Percentiles rank a stretch among this genome's conserved stretches.
These are phyloP conservation scores for Pogonomyrmex barbatus DNA, from an alignment of 1,140 invertebrate species.

Conservation along the genomic window DNA sequence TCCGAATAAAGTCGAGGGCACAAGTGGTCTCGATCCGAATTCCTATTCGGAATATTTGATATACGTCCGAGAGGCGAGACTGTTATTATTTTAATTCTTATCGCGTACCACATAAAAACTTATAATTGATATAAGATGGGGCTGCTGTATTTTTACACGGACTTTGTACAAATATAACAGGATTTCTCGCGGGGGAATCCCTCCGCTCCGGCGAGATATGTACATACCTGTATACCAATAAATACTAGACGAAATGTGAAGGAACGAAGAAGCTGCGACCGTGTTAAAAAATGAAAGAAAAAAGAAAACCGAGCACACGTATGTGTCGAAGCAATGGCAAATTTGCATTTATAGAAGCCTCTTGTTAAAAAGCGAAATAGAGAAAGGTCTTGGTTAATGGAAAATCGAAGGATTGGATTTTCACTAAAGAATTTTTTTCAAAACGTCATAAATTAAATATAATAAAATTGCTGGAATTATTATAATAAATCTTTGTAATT, in stretches of 20 bases:
- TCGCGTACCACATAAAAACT: slow-evolving; percentile 63
- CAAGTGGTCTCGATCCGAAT: slow-evolving; percentile 61
- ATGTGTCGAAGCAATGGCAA: not conserved
- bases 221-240: slow-evolving; percentile 84
- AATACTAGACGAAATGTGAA: slow-evolving; percentile 71
- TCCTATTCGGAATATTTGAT: slow-evolving; percentile 64
- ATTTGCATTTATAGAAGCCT: not conserved
- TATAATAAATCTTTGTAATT: not conserved
- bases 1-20: slow-evolving; percentile 51
- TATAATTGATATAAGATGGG: slow-evolving; percentile 76
- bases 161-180: slow-evolving; percentile 84
- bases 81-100: slow-evolving; percentile 70
- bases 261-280: slow-evolving; percentile 3
- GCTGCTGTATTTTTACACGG: slow-evolving; percentile 86
- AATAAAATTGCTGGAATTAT: not conserved
- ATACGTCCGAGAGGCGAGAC: slow-evolving; percentile 72
- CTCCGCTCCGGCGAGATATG: slow-evolving; percentile 75
- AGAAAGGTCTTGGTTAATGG: not conserved
- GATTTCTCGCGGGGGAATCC: slow-evolving; percentile 57
- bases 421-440: not conserved
- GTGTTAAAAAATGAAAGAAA: not conserved
- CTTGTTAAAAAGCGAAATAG: not conserved
- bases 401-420: not conserved
- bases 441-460: not conserved
- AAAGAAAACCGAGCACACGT: not conserved